Percentiles rank a stretch among this genome's conserved stretches.
Evolutionary conservation across 2,888 invertebrate species (phyloP).

Genomic region (Boloria euphrosyne): DNA sequence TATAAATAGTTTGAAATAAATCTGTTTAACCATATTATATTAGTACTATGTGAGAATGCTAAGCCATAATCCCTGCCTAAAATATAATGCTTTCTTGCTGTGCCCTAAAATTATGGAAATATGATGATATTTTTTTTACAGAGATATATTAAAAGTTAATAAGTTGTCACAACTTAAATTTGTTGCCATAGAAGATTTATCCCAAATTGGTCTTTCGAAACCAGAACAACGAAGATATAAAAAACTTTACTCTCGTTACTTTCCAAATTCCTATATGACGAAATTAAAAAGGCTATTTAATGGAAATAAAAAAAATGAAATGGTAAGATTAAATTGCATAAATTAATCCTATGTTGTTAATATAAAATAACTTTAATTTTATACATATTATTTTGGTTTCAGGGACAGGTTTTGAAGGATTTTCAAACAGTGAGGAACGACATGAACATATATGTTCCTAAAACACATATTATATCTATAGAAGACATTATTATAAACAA

Average conservation of each 20-base stretch:
- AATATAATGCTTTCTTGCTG: not conserved
- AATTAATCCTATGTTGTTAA: not conserved
- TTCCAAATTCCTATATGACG: conserved; percentile 95
- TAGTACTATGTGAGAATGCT: no score
- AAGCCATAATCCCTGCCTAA: not conserved
- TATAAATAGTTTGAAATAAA: no score
- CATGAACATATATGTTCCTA: conserved; percentile 84
- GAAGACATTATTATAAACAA: conserved; percentile 96
- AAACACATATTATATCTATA: conserved; percentile 94
- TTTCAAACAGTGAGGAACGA: conserved; percentile 66
- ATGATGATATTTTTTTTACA: conserved; percentile 64
- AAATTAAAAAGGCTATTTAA: conserved; percentile 93
- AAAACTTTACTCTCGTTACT: conserved; percentile 96
- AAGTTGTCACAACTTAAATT: conserved; percentile 95
- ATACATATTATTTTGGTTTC: conserved; percentile 30
- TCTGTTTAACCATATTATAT: no score
- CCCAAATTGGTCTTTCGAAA: conserved; percentile 95
- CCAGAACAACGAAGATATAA: conserved; percentile 97
- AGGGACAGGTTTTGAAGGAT: conserved; percentile 54
- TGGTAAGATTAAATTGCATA: conserved; percentile 53
- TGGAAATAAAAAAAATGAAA: conserved; percentile 81
- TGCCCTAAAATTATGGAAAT: not conserved
- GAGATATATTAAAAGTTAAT: conserved; percentile 93
- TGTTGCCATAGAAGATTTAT: conserved; percentile 95
- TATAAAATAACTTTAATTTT: not conserved